These are phyloP conservation scores for Chironomus tepperi DNA, from an alignment of 1,140 invertebrate genomes.

Conservation along the genomic window DNA sequence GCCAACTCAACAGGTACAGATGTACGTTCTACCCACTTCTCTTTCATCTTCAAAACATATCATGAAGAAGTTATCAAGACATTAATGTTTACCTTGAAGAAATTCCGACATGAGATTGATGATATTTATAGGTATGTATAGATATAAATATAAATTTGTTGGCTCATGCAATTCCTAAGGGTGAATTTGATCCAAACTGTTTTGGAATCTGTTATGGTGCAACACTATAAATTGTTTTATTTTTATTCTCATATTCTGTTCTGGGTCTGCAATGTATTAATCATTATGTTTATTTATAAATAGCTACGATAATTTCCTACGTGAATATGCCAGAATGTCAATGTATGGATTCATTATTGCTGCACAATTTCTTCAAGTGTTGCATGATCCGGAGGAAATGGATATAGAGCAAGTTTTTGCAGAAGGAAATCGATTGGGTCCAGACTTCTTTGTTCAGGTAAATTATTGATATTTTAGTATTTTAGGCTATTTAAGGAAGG, in stretches of 20 bases:
- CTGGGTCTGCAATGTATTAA: neutral
- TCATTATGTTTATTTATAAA: neutral
- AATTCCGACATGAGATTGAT: neutral
- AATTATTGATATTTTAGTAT: too few species aligned
- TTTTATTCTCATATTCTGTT: too few species aligned
- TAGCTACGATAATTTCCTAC: neutral
- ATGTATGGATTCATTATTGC: neutral
- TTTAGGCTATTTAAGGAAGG: too few species aligned
- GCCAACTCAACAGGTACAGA: slow-evolving; percentile 31
- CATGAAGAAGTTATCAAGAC: slow-evolving; percentile 29
- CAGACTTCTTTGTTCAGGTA: neutral
- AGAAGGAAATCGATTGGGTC: neutral
- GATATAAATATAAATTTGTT: neutral
- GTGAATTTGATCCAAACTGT: neutral
- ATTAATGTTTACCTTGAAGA: slow-evolving; percentile 25
- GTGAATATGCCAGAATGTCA: neutral
- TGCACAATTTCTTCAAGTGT: neutral
- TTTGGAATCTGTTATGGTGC: neutral
- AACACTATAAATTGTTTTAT: neutral
- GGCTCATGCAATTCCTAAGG: neutral
- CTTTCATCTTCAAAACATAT: slow-evolving; percentile 34
- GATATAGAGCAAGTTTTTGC: neutral
- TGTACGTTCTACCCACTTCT: slow-evolving; percentile 32
- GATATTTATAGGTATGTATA: slow-evolving; percentile 12
- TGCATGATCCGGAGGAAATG: slow-evolving; percentile 3